These are phyloP conservation scores for Drosophila putrida DNA, from an alignment of 2,888 invertebrate species.

Conservation along the genomic window DNA sequence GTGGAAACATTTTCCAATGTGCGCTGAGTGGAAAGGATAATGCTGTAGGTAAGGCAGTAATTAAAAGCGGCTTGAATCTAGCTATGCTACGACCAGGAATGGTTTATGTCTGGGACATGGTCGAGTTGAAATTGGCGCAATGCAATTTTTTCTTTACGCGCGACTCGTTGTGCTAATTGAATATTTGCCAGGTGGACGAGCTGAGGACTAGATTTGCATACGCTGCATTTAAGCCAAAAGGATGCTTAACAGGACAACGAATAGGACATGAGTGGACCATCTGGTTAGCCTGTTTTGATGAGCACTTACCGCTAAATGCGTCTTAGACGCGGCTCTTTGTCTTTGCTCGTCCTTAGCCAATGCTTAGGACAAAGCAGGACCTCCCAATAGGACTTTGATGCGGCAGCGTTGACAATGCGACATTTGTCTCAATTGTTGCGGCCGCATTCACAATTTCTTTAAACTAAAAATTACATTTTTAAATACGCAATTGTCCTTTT, in stretches of 20 bases:
- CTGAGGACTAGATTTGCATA: conserved; percentile 49
- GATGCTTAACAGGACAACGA: conserved; percentile 8
- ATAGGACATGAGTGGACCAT: conserved; percentile 15
- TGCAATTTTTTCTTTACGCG: conserved; percentile 62
- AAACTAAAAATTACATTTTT: conserved; percentile 68
- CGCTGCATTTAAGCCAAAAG: conserved; percentile 59
- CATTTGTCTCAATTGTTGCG: conserved; percentile 63
- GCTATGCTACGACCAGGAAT: conserved; percentile 32
- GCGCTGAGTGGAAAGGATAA: conserved; percentile 50
- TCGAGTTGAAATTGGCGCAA: conserved; percentile 45
- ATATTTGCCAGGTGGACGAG: conserved; percentile 68
- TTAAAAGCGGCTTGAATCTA: conserved; percentile 60
- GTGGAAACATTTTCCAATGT: conserved; percentile 81
- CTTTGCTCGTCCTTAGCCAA: conserved; percentile 25
- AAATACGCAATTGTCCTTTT: conserved; percentile 79
- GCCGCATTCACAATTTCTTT: conserved; percentile 59
- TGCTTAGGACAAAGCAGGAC: conserved; percentile 60
- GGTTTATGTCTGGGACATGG: neutral
- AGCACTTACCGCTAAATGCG: conserved; percentile 66
- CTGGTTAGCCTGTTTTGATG: conserved; percentile 50
- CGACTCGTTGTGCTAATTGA: conserved; percentile 74
- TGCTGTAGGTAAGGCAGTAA: conserved; percentile 58
- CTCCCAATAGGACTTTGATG: conserved; percentile 80
- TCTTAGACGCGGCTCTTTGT: conserved; percentile 34
- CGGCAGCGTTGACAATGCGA: conserved; percentile 62